Evolutionary conservation across 2,797 vertebrate genomes (phyloP).

Genomic region (Paguma larvata): DNA sequence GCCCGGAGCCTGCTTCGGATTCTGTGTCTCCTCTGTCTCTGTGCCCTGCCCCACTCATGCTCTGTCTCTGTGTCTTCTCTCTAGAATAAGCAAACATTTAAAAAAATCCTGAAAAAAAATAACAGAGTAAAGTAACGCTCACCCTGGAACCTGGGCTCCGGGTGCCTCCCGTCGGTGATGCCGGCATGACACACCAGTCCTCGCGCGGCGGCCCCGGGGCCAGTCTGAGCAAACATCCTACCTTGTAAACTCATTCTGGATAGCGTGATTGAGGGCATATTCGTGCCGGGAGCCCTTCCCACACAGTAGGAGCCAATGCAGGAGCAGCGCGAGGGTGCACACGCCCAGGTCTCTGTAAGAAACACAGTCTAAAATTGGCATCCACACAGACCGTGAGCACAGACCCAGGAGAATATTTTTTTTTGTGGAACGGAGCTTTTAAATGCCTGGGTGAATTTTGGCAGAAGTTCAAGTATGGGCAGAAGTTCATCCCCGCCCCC

Average conservation of each 20-base stretch:
- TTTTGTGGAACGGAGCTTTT: background rate
- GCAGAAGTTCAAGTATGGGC: background rate
- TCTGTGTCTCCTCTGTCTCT: too few relatives aligned
- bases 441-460: too few relatives aligned
- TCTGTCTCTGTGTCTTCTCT: too few relatives aligned
- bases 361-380: background rate
- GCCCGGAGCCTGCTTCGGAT: too few relatives aligned
- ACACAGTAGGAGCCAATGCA: constrained; percentile 87
- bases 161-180: rapidly evolving
- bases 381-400: too few relatives aligned
- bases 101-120: background rate
- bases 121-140: background rate
- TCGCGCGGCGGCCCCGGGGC: too few relatives aligned
- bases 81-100: too few relatives aligned
- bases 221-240: constrained; percentile 58
- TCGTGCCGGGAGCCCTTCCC: constrained; percentile 82
- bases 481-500: too few relatives aligned
- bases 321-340: constrained; percentile 83
- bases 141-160: rapidly evolving
- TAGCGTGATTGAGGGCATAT: constrained; percentile 86
- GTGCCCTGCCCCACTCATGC: too few relatives aligned
- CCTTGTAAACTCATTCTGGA: constrained; percentile 88
- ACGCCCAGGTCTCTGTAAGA: constrained; percentile 86
- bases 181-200: too few relatives aligned
- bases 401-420: too few relatives aligned